Percentiles rank a stretch among this genome's conserved stretches.
Conservation (phyloP, 2,888 invertebrate genomes). For the Punctoribates punctum region DNA sequence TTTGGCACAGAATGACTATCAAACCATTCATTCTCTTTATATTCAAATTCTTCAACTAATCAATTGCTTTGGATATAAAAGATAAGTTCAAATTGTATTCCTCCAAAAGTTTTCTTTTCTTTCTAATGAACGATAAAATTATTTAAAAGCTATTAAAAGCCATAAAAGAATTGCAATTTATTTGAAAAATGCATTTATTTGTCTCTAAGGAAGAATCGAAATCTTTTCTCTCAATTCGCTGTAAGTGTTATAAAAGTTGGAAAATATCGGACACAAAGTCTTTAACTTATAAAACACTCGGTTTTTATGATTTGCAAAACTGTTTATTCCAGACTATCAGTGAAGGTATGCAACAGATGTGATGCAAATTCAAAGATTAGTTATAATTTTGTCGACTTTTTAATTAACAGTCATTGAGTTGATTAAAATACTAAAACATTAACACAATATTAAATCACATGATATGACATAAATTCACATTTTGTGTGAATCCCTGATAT, state of each 20-base stretch:
- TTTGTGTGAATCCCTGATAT: not conserved
- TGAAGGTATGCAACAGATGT: too few species aligned
- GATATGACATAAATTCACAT: slow-evolving; percentile 1
- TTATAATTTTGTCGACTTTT: not conserved
- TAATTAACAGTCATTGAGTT: slow-evolving; percentile 21
- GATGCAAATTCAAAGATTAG: slow-evolving; percentile 24
- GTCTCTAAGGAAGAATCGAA: too few species aligned
- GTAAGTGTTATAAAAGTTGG: too few species aligned
- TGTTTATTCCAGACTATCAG: too few species aligned
- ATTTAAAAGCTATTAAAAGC: slow-evolving; percentile 9
- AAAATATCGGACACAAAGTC: not conserved
- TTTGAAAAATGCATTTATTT: not conserved
- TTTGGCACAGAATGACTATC: slow-evolving; percentile 7
- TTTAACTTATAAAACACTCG: not conserved
- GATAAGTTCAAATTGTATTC: not conserved
- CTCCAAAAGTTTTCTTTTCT: not conserved
- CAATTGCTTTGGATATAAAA: slow-evolving; percentile 8
- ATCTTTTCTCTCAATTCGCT: too few species aligned
- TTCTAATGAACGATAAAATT: not conserved
- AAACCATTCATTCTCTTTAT: not conserved
- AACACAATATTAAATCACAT: not conserved
- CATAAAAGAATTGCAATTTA: not conserved
- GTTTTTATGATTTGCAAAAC: not conserved
- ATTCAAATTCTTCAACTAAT: not conserved
- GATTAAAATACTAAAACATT: not conserved